These are phyloP conservation scores for Hyphantria cunea DNA, from an alignment of 1,140 invertebrate species.

Conservation along the genomic window DNA sequence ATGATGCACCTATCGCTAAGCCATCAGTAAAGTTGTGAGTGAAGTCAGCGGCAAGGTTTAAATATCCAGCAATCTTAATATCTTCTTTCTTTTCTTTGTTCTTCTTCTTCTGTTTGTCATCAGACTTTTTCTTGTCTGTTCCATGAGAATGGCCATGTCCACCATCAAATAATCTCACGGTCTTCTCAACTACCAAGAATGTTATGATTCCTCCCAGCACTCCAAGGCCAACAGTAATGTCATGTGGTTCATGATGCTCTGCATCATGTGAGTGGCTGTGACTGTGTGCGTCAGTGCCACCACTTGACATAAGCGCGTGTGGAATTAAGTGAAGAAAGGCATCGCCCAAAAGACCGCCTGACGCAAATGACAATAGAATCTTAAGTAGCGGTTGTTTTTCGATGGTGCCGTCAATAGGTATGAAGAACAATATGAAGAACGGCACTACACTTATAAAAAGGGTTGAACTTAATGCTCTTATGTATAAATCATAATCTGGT, in stretches of 20 bases:
- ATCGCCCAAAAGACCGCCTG: conserved; percentile 96
- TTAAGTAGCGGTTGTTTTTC: conserved; percentile 93
- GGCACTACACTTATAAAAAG: conserved; percentile 96
- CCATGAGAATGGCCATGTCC: conserved; percentile 84
- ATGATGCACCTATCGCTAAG: conserved; percentile 98
- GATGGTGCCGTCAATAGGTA: conserved; percentile 94
- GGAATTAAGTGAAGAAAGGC: conserved; percentile 98
- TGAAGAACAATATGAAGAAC: conserved; percentile 95
- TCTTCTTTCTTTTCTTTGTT: conserved; percentile 82
- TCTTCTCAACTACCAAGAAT: conserved; percentile 96
- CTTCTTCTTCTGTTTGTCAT: conserved; percentile 72
- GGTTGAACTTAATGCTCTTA: conserved; percentile 94
- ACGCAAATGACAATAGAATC: conserved; percentile 95
- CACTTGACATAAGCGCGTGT: conserved; percentile 88
- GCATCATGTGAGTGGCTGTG: conserved; percentile 82
- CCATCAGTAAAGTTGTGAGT: conserved; percentile 99
- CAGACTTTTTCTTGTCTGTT: conserved; percentile 71
- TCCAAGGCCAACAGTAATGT: conserved; percentile 94
- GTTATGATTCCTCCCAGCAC: conserved; percentile 95
- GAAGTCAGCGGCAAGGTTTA: conserved; percentile 97
- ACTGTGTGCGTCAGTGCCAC: conserved; percentile 82
- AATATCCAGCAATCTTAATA: conserved; percentile 95
- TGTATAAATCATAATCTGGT: conserved; percentile 84
- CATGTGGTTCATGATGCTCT: conserved; percentile 83
- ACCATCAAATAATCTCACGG: conserved; percentile 94